Conservation (phyloP, 37 sponge, comb jelly and placozoan genomes). For the Hexactinellida sp. region DNA sequence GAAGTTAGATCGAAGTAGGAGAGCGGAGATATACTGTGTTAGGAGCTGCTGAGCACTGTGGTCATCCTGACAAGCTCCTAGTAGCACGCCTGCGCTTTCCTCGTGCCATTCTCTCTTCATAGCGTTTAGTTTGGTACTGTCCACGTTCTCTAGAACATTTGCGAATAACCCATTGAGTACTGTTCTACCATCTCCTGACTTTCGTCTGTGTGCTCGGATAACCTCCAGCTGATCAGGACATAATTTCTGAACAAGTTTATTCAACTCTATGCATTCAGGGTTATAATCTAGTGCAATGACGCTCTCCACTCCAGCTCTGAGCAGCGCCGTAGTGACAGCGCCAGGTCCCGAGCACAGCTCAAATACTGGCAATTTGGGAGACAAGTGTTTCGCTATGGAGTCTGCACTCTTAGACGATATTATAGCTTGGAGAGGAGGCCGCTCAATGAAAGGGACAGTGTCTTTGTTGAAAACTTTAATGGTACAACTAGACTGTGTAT, state of each 20-base stretch:
- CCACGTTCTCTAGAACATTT: not conserved
- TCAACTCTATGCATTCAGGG: not conserved
- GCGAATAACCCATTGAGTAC: not conserved
- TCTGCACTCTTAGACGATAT: not conserved
- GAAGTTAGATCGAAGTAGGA: not conserved
- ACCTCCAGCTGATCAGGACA: not conserved
- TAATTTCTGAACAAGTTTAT: not conserved
- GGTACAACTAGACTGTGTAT: not conserved
- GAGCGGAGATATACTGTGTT: not conserved
- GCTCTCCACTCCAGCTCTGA: not conserved
- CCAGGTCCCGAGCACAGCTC: not conserved
- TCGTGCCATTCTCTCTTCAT: not conserved
- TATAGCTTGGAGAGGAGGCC: not conserved
- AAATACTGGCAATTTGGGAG: not conserved
- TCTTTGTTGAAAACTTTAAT: not conserved
- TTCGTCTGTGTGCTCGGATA: not conserved
- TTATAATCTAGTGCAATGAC: not conserved
- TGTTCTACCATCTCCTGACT: not conserved
- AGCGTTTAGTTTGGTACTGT: not conserved
- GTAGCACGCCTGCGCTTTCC: not conserved
- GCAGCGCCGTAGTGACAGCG: not conserved
- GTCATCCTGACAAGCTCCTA: not conserved
- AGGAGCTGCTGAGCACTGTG: constrained; percentile 5
- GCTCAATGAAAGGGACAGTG: not conserved
- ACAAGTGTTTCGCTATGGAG: not conserved